Evolutionary conservation across 2,797 vertebrate species (phyloP).

Genomic region (Neostethus bicornis): DNA sequence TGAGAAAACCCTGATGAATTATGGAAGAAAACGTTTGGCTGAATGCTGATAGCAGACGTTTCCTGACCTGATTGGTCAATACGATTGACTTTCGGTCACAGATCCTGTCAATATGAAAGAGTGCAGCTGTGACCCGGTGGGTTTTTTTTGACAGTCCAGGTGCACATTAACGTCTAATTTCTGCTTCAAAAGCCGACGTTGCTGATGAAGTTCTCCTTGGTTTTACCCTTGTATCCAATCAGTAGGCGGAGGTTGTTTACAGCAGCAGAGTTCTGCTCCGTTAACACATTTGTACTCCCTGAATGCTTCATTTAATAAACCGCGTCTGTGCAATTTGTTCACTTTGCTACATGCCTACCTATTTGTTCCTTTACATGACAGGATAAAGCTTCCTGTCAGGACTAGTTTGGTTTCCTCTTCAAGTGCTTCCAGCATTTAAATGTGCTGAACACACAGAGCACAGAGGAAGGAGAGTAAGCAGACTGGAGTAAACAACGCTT

Average conservation of each 20-base stretch:
- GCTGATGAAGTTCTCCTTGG: conserved; percentile 41
- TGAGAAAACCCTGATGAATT: conserved; percentile 45
- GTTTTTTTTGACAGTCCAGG: conserved; percentile 30
- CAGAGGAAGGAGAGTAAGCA: conserved; percentile 67
- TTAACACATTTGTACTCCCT: conserved; percentile 75
- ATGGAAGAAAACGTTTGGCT: conserved; percentile 38
- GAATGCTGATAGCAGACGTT: conserved; percentile 32
- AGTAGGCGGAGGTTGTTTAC: conserved; percentile 66
- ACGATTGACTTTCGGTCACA: conserved; percentile 52
- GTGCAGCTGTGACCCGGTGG: conserved; percentile 22
- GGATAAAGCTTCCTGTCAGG: conserved; percentile 76
- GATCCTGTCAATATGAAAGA: conserved; percentile 47
- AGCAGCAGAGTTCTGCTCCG: conserved; percentile 49
- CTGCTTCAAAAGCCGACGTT: conserved; percentile 29
- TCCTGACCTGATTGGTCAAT: conserved; percentile 47
- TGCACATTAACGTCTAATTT: conserved; percentile 27
- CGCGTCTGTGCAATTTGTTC: conserved; percentile 69
- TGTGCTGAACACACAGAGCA: conserved; percentile 71
- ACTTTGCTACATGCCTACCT: conserved; percentile 67
- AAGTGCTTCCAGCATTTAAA: conserved; percentile 69
- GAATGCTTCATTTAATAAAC: conserved; percentile 75
- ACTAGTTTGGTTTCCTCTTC: conserved; percentile 74
- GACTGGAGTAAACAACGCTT: conserved; percentile 81
- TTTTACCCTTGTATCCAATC: conserved; percentile 48
- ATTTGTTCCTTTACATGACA: conserved; percentile 77